Conservation (phyloP, 2,113 vertebrate genomes). For the Parus major region DNA sequence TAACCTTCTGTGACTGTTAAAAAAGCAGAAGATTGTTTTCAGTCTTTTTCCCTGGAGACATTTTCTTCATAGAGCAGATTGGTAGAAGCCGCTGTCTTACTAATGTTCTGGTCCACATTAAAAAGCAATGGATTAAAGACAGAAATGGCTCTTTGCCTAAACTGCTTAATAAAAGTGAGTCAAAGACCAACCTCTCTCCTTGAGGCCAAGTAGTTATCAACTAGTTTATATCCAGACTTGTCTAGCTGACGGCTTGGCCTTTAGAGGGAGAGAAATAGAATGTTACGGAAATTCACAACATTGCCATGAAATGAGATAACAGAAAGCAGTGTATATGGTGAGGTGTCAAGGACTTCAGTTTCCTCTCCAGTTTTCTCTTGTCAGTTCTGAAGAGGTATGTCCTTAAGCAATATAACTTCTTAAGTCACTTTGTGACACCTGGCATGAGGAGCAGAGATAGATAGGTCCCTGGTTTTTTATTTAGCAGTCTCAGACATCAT, state of each 20-base stretch:
- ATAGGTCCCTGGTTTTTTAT: background rate
- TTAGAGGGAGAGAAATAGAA: background rate
- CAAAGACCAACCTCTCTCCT: background rate
- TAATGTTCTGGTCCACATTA: background rate
- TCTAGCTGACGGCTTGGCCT: background rate
- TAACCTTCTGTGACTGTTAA: conserved; percentile 7
- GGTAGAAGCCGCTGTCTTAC: background rate
- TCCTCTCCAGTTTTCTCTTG: background rate
- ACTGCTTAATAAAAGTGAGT: conserved; percentile 9
- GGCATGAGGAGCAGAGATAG: background rate
- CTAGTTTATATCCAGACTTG: conserved; percentile 3
- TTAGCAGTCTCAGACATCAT: conserved; percentile 7
- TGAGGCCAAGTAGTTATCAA: conserved; percentile 16
- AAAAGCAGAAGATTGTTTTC: conserved; percentile 10
- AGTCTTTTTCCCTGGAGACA: conserved; percentile 6
- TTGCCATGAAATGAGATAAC: background rate
- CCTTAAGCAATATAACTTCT: background rate
- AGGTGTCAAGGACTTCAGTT: background rate
- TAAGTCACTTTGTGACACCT: background rate
- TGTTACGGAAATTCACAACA: background rate
- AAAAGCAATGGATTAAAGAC: conserved; percentile 18
- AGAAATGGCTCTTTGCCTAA: background rate
- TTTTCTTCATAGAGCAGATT: background rate
- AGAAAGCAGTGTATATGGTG: background rate
- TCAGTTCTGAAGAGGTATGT: background rate